These are phyloP conservation scores for Labeo catla DNA, from an alignment of 2,113 vertebrate genomes.

Conservation along the genomic window DNA sequence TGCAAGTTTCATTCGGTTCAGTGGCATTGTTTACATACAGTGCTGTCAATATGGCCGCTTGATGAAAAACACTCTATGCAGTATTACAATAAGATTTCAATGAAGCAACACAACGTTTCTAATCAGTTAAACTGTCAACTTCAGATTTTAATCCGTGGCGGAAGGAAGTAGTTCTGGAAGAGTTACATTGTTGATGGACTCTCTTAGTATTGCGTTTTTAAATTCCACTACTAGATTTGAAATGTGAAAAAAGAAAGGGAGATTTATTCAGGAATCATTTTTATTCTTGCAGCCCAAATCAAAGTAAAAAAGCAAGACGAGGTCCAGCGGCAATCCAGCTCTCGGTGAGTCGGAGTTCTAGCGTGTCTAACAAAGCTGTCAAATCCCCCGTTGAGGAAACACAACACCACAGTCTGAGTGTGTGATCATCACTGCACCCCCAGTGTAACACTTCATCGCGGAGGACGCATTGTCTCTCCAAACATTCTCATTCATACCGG, in stretches of 20 bases:
- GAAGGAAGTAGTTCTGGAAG: neutral
- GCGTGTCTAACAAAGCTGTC: conserved; percentile 59
- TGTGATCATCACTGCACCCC: conserved; percentile 46
- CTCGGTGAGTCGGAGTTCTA: conserved; percentile 37
- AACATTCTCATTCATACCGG: conserved; percentile 46
- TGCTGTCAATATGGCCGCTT: too few species aligned
- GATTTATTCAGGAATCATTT: neutral
- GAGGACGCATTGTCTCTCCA: conserved; percentile 28
- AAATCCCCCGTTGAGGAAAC: conserved; percentile 56
- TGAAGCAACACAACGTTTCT: neutral
- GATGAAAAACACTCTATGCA: too few species aligned
- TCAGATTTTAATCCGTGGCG: neutral
- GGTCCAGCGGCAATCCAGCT: conserved; percentile 37
- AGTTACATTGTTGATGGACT: too few species aligned
- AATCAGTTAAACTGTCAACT: neutral
- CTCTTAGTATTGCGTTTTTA: neutral
- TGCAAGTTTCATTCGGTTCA: too few species aligned
- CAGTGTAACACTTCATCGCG: conserved; percentile 8
- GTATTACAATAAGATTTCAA: too few species aligned
- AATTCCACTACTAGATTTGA: neutral
- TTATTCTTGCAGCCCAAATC: neutral
- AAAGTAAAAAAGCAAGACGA: neutral
- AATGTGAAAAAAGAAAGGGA: neutral
- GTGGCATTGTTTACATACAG: too few species aligned
- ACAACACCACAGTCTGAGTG: conserved; percentile 33